These are phyloP conservation scores for Leptonema lineaticorne DNA, from an alignment of 1,140 invertebrate species.

Conservation along the genomic window DNA sequence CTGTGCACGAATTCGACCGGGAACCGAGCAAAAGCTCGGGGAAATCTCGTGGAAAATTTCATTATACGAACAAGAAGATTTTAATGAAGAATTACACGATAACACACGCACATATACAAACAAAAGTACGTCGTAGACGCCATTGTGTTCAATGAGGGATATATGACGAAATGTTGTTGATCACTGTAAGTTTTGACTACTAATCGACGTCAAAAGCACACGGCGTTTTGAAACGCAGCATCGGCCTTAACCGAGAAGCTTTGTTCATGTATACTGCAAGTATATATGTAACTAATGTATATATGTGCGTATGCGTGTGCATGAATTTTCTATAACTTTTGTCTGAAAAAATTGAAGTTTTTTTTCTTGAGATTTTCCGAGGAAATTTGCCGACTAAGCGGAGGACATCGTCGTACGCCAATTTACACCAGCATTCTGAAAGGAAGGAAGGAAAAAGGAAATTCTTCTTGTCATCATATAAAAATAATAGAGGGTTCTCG, in stretches of 20 bases:
- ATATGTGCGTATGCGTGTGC: too few species aligned
- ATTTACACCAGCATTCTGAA: too few species aligned
- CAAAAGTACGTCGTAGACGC: too few species aligned
- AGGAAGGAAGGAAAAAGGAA: too few species aligned
- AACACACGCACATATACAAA: not conserved
- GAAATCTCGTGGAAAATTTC: not conserved
- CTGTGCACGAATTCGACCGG: not conserved
- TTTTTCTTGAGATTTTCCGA: not conserved
- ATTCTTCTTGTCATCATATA: too few species aligned
- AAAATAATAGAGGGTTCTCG: too few species aligned
- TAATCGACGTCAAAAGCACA: constrained; percentile 14
- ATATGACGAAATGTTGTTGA: not conserved
- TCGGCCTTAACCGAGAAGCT: not conserved
- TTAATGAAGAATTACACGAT: not conserved
- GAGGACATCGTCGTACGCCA: too few species aligned
- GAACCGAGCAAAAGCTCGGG: not conserved
- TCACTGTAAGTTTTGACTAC: not conserved
- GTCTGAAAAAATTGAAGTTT: too few species aligned
- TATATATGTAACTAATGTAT: too few species aligned
- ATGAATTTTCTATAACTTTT: too few species aligned
- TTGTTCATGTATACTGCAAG: too few species aligned
- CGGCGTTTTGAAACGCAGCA: not conserved
- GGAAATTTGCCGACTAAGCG: not conserved
- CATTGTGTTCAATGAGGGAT: not conserved
- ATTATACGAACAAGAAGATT: not conserved